Evolutionary conservation across 2,113 vertebrate genomes (phyloP), one percentile per base, ranked within the genome.

Genomic region (Rhizomys pruinosus): DNA sequence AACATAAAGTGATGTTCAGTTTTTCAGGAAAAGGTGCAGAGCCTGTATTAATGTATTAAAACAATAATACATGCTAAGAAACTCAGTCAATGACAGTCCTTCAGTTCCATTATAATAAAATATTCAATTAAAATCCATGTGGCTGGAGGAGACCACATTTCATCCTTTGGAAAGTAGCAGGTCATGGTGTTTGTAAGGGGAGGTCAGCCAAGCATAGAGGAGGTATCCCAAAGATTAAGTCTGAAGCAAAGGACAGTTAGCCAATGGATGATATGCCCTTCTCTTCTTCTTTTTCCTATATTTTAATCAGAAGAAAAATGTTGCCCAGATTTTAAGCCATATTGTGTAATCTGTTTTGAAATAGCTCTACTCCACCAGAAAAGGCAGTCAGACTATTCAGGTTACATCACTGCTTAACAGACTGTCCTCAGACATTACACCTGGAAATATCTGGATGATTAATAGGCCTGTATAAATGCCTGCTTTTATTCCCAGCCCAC

Each of bases 341-440:
- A 57, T 25, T 55, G 9, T 94, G n/a, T 25, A 79, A 29, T 27
- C 23, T 27, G 93, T 92, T 34, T 55, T 81, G 39, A 77, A 91
- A 76, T 72, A 37, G 20, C 13, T 2, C 34, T 73, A 0, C 66
- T 87, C 55, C 3, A 42, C 95, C 82, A 44, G 32, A 69, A 93
- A 37, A 66, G 72, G 92, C 64, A 93, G 72, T 72, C 84, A 82
- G 84, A 90, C 42, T 91, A 69, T 93, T 96, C 69, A 89, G 84
- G 47, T n/a, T n/a, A 57, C 63, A 79, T 39, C 37, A 15, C 3
- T 91, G 55, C 68, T 76, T 93, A 85, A 72, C 66, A 82, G 52
- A 39, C 7, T 71, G 34, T 27, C 10, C 1, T 81, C 76, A 52
- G 47, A 95, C 74, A 93, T 47, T 84, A 66, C 74, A 42, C 19